Evolutionary conservation across 1,140 invertebrate genomes (phyloP).

Genomic region (Drosophila littoralis): DNA sequence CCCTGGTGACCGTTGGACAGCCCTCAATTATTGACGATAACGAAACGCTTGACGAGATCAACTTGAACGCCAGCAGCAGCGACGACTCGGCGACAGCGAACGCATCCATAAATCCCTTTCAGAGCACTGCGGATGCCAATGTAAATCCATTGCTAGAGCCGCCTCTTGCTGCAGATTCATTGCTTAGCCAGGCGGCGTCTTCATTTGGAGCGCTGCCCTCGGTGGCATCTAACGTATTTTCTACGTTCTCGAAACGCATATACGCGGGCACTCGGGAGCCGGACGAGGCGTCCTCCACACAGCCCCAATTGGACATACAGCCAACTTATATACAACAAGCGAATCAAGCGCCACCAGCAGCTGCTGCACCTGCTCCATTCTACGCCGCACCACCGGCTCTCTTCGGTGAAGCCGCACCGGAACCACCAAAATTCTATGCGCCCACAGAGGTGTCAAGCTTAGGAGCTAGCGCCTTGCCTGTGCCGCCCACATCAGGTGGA

Average conservation of each 20-base stretch:
- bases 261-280: slow-evolving; percentile 58
- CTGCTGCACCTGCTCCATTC: slow-evolving; percentile 47
- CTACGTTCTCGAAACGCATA: slow-evolving; percentile 86
- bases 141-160: slow-evolving; percentile 75
- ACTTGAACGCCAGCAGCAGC: slow-evolving; percentile 73
- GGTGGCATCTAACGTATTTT: slow-evolving; percentile 86
- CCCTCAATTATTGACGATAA: slow-evolving; percentile 72
- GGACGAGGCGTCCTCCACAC: slow-evolving; percentile 46
- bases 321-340: slow-evolving; percentile 72
- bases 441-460: slow-evolving; percentile 69
- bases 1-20: slow-evolving; percentile 78
- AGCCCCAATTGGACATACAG: slow-evolving; percentile 72
- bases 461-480: slow-evolving; percentile 10
- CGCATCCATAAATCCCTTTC: slow-evolving; percentile 37
- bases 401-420: slow-evolving; percentile 38
- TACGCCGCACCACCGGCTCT: slow-evolving; percentile 56
- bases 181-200: slow-evolving; percentile 85
- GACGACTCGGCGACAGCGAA: slow-evolving; percentile 48
- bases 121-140: slow-evolving; percentile 56
- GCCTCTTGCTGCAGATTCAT: slow-evolving; percentile 72
- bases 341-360: slow-evolving; percentile 23
- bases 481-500: slow-evolving; percentile 70
- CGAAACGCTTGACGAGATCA: slow-evolving; percentile 82
- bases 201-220: slow-evolving; percentile 86
- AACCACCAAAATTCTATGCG: slow-evolving; percentile 80